These are phyloP conservation scores for Peromyscus polionotus DNA, from an alignment of 2,113 vertebrate species.

Conservation along the genomic window DNA sequence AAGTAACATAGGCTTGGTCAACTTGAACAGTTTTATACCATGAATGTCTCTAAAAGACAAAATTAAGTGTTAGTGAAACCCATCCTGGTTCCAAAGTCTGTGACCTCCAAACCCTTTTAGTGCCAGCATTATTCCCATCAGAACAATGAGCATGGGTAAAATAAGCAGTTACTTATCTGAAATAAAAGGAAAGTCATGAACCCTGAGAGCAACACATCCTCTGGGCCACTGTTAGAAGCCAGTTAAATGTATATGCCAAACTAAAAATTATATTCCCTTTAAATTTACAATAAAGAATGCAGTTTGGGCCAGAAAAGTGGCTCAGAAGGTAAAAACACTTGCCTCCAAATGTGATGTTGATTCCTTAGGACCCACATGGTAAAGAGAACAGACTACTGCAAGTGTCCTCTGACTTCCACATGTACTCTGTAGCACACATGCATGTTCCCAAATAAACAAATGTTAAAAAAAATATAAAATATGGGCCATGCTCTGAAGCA, in stretches of 20 bases:
- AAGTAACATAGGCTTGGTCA: not conserved
- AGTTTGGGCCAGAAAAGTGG: not conserved
- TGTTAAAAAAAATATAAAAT: not conserved
- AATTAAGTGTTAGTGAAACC: not conserved
- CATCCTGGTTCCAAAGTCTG: not conserved
- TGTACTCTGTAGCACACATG: not conserved
- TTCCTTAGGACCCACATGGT: not conserved
- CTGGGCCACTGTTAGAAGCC: not conserved
- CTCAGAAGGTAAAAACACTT: not conserved
- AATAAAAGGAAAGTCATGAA: conserved; percentile 11
- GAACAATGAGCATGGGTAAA: not conserved
- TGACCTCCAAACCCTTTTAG: not conserved
- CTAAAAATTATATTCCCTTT: not conserved
- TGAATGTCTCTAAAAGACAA: not conserved
- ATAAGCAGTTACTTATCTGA: not conserved
- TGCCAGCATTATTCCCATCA: not conserved
- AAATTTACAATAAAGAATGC: not conserved
- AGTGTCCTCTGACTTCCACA: not conserved
- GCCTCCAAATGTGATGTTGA: not conserved
- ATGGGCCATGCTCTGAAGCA: not conserved
- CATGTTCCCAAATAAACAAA: not conserved
- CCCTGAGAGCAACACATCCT: not conserved
- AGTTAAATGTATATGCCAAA: not conserved
- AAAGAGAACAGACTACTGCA: not conserved
- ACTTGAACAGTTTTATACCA: not conserved